Evolutionary conservation across 2,888 invertebrate genomes (phyloP), one percentile per base, ranked within the genome.

Genomic region (Melanostoma scalare): DNA sequence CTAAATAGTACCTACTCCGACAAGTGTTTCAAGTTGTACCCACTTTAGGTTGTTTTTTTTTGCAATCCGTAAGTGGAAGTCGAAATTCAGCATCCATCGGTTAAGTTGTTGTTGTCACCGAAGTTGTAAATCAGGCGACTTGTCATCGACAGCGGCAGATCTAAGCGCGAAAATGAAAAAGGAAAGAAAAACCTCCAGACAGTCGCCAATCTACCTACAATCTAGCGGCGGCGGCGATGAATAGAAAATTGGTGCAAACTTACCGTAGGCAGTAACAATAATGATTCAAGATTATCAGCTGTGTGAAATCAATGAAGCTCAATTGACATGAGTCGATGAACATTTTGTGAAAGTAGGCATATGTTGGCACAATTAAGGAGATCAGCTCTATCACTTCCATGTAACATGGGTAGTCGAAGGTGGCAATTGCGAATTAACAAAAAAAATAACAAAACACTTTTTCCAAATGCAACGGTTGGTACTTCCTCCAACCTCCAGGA

Each of bases 311-410:
- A 68, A 44, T 77, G 82, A 82, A 73, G 73, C 82, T 58, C 77
- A 78, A 82, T 82, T 82, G 82, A 82, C 82, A 82, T 69, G 82
- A 78, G 73, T 73, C 82, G 78, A 82, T 82, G 77, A 82, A 82
- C 50, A 73, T 77, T 82, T 75, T 75, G 82, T 82, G 82, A 82
- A 82, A 82, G 82, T 82, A 52, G 78, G 73, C 77, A 78, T 82
- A 73, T 78, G 82, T 77, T 73, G 68, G 73, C 44, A 65, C 78
- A 78, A 78, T 78, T 73, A 56, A 77, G 78, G 68, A 73, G 82
- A 72, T 60, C 81, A 55, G 55, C 76, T 81, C 63, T 71, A 48
- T 8, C 9, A 35, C 46, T 42, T 63, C 71, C 75, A 72, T 71
- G 67, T 76, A 40, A 40, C 40, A 63, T 73, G 73, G 48, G 44